phyloP scores from a whole-genome alignment of 2,888 invertebrate species.

The Platynereis dumerilii region DNA sequence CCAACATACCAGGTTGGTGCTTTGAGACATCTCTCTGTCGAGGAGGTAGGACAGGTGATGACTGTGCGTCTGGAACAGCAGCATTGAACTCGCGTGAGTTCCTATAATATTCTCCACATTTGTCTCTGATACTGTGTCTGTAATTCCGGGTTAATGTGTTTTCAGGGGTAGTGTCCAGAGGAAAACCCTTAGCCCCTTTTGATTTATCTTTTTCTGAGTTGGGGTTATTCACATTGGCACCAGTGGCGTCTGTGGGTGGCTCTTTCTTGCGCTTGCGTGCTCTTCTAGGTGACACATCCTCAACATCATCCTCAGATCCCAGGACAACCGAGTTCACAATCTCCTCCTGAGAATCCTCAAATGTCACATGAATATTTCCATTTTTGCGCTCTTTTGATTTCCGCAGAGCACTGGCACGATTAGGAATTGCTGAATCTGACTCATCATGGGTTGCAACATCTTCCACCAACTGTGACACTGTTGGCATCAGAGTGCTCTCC shows the following conservation, averaged over 20 bases:
- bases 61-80: constrained; percentile 27
- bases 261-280: background rate
- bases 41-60: constrained; percentile 21
- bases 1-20: background rate
- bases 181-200: constrained; percentile 3
- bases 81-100: constrained; percentile 20
- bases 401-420: constrained; percentile 22
- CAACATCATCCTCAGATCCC: constrained; percentile 1
- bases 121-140: constrained; percentile 44
- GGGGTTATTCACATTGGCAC: background rate
- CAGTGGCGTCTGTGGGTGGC: background rate
- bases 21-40: background rate
- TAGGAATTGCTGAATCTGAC: constrained; percentile 7
- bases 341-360: constrained; percentile 45
- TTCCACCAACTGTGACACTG: background rate
- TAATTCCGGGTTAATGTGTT: constrained; percentile 41
- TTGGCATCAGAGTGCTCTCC: too few species aligned
- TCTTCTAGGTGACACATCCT: constrained; percentile 9
- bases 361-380: constrained; percentile 45
- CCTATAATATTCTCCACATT: constrained; percentile 42
- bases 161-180: constrained; percentile 24
- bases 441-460: constrained; percentile 3
- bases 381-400: constrained; percentile 4
- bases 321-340: constrained; percentile 12
- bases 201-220: background rate